Percentiles rank a stretch among this genome's conserved stretches.
Conservation (phyloP, 2,797 vertebrate species). For the Crocodylus rhombifer region DNA sequence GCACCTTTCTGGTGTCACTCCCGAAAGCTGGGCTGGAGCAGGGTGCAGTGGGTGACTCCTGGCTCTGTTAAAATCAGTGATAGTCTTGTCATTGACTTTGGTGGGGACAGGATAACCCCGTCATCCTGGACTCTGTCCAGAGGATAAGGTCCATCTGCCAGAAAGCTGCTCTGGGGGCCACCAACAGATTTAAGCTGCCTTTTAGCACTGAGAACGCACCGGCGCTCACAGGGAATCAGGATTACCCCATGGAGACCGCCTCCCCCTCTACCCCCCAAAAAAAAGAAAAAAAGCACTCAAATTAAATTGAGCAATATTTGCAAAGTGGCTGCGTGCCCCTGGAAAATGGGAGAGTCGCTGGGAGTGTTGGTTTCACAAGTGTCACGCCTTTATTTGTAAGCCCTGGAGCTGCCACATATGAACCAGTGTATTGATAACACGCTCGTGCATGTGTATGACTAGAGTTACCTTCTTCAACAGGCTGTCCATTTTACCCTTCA, state of each 20-base stretch:
- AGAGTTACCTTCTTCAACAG: neutral
- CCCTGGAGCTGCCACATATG: neutral
- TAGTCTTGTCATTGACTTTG: conserved; percentile 20
- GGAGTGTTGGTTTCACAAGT: neutral
- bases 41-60: neutral
- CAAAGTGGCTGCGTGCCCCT: neutral
- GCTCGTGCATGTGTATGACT: accelerated
- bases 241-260: neutral
- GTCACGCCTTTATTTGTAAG: neutral
- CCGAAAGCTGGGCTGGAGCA: neutral
- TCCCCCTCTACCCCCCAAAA: neutral
- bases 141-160: neutral
- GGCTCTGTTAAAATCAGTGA: conserved; percentile 6
- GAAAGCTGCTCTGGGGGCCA: neutral
- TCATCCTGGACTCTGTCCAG: conserved; percentile 11
- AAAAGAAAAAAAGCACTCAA: neutral
- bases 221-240: neutral
- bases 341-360: neutral
- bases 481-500: neutral
- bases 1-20: neutral
- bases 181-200: neutral
- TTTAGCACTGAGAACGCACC: neutral
- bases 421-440: accelerated
- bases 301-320: neutral
- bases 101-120: neutral